These are phyloP conservation scores for Tetragonisca angustula DNA, from an alignment of 2,888 invertebrate species.

Conservation along the genomic window DNA sequence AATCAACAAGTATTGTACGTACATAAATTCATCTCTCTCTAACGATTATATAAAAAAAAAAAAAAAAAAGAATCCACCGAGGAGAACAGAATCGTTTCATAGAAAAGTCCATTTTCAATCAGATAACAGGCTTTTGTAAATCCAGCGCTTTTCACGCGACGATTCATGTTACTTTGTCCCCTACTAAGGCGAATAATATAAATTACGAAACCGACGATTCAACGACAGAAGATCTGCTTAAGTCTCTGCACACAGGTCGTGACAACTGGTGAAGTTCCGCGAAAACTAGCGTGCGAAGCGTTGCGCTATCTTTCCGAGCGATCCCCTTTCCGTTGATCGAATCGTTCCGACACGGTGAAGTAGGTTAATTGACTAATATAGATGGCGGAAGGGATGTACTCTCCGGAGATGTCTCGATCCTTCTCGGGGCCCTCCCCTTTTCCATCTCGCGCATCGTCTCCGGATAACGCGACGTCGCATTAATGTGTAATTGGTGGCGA, in stretches of 20 bases:
- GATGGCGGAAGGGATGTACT: conserved; percentile 65
- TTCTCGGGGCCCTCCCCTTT: conserved; percentile 18
- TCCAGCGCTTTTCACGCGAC: neutral
- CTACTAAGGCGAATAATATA: too few relatives aligned
- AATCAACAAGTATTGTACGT: too few relatives aligned
- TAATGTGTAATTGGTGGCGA: conserved; percentile 79
- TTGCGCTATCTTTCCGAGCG: conserved; percentile 33
- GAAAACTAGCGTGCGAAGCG: neutral
- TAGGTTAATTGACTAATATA: conserved; percentile 76
- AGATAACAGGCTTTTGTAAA: too few relatives aligned
- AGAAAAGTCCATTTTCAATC: too few relatives aligned
- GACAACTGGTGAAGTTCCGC: conserved; percentile 5
- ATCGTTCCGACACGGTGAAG: conserved; percentile 62
- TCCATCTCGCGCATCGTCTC: conserved; percentile 65
- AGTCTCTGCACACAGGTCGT: neutral
- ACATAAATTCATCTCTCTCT: too few relatives aligned
- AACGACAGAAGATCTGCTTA: neutral
- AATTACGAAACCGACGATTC: neutral
- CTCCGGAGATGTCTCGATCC: conserved; percentile 62
- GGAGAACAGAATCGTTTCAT: too few relatives aligned
- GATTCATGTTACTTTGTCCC: neutral
- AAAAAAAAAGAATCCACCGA: too few relatives aligned
- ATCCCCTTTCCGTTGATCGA: conserved; percentile 53
- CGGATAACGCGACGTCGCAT: conserved; percentile 75
- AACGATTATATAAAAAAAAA: too few relatives aligned